phyloP scores from a whole-genome alignment of 2,113 vertebrate genomes.

The Ciconia boyciana region DNA sequence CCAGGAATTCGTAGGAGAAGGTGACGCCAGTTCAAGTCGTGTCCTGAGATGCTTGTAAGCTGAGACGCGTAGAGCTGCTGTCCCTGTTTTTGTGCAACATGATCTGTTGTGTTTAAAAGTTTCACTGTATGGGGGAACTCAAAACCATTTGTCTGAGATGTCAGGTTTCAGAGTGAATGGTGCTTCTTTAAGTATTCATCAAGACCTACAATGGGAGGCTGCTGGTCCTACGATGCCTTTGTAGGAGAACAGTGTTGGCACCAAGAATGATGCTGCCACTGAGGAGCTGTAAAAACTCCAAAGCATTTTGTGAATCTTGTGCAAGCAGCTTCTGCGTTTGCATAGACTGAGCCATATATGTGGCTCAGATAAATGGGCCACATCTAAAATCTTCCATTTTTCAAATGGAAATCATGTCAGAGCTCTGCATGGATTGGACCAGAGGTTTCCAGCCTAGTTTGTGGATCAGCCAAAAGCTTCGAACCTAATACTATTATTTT shows the following conservation, averaged over 20 bases:
- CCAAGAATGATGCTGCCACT: background rate
- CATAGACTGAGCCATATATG: fast-evolving
- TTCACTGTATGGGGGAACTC: background rate
- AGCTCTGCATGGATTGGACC: background rate
- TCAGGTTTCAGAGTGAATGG: conserved; percentile 31
- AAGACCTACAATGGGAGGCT: background rate
- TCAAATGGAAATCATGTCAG: background rate
- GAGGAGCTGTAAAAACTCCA: background rate
- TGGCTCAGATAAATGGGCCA: background rate
- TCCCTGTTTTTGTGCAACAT: conserved; percentile 34
- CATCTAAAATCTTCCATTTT: background rate
- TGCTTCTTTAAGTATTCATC: conserved; percentile 13
- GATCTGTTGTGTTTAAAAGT: background rate
- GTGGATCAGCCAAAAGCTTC: background rate
- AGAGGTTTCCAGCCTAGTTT: background rate
- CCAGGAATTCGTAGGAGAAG: conserved; percentile 33
- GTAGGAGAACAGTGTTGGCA: background rate
- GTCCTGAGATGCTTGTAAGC: conserved; percentile 51
- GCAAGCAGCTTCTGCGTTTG: background rate
- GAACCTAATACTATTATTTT: background rate
- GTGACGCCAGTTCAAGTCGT: conserved; percentile 2
- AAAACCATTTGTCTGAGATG: conserved; percentile 31
- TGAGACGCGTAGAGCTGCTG: background rate
- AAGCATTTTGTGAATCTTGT: background rate
- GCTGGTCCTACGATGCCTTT: background rate